Evolutionary conservation across 2,797 vertebrate genomes (phyloP), one percentile per base, ranked within the genome.

Genomic region (Neolamprologus multifasciatus): DNA sequence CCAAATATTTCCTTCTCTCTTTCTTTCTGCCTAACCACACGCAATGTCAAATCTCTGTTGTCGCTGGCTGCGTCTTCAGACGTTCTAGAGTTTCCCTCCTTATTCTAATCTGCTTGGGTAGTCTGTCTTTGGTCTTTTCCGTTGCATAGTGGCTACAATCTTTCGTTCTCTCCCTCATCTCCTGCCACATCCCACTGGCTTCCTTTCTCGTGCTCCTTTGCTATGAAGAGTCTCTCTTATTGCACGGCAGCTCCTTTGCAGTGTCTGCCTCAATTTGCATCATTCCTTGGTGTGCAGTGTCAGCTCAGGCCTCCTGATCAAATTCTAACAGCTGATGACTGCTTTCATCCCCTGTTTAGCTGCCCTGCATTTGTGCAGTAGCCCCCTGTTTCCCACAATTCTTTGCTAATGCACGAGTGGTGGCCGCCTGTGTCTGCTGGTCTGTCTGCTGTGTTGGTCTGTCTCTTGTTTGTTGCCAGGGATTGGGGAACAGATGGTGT

Each of bases 401-500:
- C 88, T 71, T 91, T 88, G 87, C 93, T 67, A 80, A 90, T 87
- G 89, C 79, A 31, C 69, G 87, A 88, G 85, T 29, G 80, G 86
- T 88, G 87, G 77, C 87, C 10, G 84, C 76, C 77, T 80, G 87
- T 71, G 85, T 94, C 85, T 87, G 85, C 85, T 69, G 85, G 87
- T 93, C 81, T 91, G 86, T 92, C 83, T 87, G 85, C 88, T 86
- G 83, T 19, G 87, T 81, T 33, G 81, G 90, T 90, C 79, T 85
- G 84, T 88, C 57, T 84, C 85, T 81, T 93, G 88, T 94, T 93
- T 92, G 92, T 92, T 93, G 85, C 88, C 40, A 85, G 91, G 89
- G 87, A 91, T 93, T 19, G 55, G 86, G 48, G 92, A 94, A 93
- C 96, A 96, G 95, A 96, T 96, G 95, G 95, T 80, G 82, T 5